Evolutionary conservation across 1,140 invertebrate genomes (phyloP).

Genomic region (Pseudoatta argentina): DNA sequence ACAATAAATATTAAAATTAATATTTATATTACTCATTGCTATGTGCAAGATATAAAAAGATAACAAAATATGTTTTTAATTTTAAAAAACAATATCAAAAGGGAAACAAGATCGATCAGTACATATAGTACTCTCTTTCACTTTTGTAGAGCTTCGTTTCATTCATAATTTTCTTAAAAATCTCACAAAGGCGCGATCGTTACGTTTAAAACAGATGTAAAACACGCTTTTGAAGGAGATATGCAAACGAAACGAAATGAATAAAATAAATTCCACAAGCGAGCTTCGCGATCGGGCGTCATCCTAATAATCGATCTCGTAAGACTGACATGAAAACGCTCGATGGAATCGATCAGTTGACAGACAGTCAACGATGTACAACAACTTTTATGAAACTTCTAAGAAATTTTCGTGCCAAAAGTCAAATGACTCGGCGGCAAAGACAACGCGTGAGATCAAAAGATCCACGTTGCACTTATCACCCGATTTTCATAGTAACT

Average conservation of each 20-base stretch:
- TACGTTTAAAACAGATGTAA: neutral
- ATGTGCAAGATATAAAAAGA: neutral
- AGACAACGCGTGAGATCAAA: constrained; percentile 1
- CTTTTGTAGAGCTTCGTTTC: constrained; percentile 8
- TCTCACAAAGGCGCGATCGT: neutral
- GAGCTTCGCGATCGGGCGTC: constrained; percentile 15
- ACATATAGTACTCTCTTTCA: neutral
- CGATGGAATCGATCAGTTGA: neutral
- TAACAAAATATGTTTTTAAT: constrained; percentile 1
- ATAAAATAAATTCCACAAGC: constrained; percentile 20
- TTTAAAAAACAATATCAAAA: neutral
- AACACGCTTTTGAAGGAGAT: neutral
- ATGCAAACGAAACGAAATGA: neutral
- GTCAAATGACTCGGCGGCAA: neutral
- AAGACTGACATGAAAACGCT: neutral
- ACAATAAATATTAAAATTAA: neutral
- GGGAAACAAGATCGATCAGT: neutral
- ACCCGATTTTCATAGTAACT: neutral
- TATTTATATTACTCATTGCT: constrained; percentile 4
- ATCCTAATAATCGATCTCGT: neutral
- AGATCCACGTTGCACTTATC: constrained; percentile 3
- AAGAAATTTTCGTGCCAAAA: constrained; percentile 27
- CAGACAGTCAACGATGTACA: neutral
- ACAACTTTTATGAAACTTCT: neutral
- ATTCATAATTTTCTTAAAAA: constrained; percentile 15